Evolutionary conservation across 2,113 vertebrate genomes (phyloP).

Genomic region (Myiopsitta monachus): DNA sequence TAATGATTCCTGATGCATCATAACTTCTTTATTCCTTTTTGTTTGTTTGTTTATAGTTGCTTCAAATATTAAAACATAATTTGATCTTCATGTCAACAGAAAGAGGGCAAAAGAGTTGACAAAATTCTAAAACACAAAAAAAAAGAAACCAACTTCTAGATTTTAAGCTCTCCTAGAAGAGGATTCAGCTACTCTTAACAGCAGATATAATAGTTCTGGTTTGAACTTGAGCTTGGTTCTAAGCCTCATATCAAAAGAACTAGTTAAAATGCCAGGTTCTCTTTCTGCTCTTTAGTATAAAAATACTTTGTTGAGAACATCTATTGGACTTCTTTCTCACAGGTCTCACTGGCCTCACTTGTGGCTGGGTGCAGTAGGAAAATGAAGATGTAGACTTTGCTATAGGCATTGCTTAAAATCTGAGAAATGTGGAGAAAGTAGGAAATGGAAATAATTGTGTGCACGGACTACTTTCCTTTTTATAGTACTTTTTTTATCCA

Average conservation of each 20-base stretch:
- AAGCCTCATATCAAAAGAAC: not conserved
- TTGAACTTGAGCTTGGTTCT: not conserved
- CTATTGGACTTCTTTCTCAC: not conserved
- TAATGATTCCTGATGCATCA: not conserved
- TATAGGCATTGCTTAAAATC: not conserved
- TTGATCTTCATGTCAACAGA: not conserved
- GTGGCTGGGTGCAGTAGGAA: not conserved
- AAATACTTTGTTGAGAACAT: not conserved
- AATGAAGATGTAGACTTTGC: not conserved
- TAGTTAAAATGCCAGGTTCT: not conserved
- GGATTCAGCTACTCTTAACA: not conserved
- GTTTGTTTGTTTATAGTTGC: not conserved
- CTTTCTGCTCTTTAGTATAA: not conserved
- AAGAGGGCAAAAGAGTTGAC: not conserved
- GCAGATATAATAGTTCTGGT: not conserved
- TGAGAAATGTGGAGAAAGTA: not conserved
- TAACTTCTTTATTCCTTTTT: not conserved
- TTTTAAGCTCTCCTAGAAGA: not conserved
- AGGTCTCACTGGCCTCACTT: not conserved
- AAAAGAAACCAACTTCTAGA: not conserved
- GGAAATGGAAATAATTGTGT: not conserved
- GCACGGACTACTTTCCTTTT: not conserved
- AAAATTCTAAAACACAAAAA: not conserved
- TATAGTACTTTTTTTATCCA: not conserved
- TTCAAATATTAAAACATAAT: not conserved